Evolutionary conservation across 2,888 invertebrate genomes (phyloP), one percentile per base, ranked within the genome.

Genomic region (Tridacna crocea): DNA sequence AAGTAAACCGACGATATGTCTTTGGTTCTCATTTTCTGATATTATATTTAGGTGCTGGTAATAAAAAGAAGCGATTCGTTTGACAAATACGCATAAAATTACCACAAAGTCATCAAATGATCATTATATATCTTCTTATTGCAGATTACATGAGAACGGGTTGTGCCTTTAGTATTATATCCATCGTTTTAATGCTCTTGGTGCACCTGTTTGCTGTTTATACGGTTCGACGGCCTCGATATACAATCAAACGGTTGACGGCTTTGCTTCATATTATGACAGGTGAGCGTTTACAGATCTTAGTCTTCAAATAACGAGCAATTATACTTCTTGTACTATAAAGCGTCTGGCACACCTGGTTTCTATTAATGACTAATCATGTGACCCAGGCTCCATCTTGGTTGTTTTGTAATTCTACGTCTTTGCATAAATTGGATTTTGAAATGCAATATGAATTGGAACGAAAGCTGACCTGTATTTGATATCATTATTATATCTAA

Each of bases 241-340:
- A 98, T 94, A 98, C 97, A 96, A 97, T 97, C 95, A 98, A 98
- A 93, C 95, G 98, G 58, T 95, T 98, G 36, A 97, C 98, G 6
- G 97, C 97, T 0, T 97, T 97, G 26, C 96, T 98, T 83, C 97
- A 97, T 93, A 96, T 98, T 90, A 97, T 98, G 80, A 96, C 97
- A 93, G 96, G 97, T 97, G 94, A 72, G 87, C 72, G 26, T 51
- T 48, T 74, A 46, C 36, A 22, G 60, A 60, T 26, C 36, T 36
- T 36, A 60, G 51, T 70, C 70, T 26, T 70, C 55, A 24, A 61
- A 70, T 70, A 15, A 70, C 22, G 13, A 6, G 6, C 70, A n/a
- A 46, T 46, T 70, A 70, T 19, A 13, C 36, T 66, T 36, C 15
- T 70, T 46, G n/a, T 70, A 51, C 13, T 48, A 70, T 51, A 70